Evolutionary conservation across 2,797 vertebrate species (phyloP), one percentile per base, ranked within the genome.

Genomic region (Phoxinus dragarum): DNA sequence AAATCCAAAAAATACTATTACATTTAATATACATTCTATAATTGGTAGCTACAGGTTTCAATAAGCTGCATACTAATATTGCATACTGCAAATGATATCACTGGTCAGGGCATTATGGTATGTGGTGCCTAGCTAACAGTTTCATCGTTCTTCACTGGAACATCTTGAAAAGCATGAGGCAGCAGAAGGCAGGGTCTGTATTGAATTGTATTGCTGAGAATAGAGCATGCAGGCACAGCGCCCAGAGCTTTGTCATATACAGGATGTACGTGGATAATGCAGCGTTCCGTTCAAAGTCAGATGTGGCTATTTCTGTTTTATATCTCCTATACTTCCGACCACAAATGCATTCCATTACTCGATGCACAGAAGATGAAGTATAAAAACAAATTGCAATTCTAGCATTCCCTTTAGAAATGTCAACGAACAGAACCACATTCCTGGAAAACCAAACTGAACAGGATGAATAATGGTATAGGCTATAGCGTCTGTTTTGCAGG

Each of bases 121-220:
- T 27, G 14, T 47, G 40, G 40, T 84, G 80, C 44, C 17, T 68
- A 47, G 64, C 54, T 86, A 83, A 66, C 59, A 69, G 34, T 84
- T 81, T 88, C 61, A 72, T 61, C 66, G 54, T 73, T 79, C 40
- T 75, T 81, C 74, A 82, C 86, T 84, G 73, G 69, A 84, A 82
- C 66, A 73, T 80, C 67, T 82, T 81, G 86, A 88, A 88, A 88
- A 85, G 83, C 84, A 85, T 78, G 61, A 77, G 67, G 73, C 68
- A 80, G 78, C 66, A 88, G 54, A 85, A 80, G 74, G 44, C 73
- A 59, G 61, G 42, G 49, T 16, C 47, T 76, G 77, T 82, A 81
- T 82, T 64, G 81, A 84, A 84, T 40, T 76, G 56, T 88, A 86
- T 64, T 84, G 84, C 73, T 78, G 40, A 85, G 83, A 84, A 86